Base-by-base conservation (phyloP, 1,140 invertebrate genomes). In the Chrysoperla carnea region DNA sequence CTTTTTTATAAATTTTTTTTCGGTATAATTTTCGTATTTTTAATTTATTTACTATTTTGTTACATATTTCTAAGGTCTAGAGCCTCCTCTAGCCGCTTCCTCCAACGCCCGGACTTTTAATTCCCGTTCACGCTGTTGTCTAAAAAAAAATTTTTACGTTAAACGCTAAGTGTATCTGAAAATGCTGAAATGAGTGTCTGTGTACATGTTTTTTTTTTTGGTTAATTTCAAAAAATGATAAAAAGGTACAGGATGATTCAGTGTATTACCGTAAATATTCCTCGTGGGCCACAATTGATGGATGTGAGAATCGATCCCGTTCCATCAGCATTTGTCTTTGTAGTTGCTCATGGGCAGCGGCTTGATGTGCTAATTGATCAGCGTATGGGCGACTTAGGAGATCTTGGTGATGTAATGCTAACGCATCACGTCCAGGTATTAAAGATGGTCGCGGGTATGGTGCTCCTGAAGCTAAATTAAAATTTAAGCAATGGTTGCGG, bases 291-390 rank as follows among this genome's bases (percentile, higher is more conserved):
- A 79, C 67, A 35, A 79, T 60, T 6, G 72, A 70, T 11, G 74
- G 73, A 41, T 78, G 79, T 45, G 68, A 71, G 53, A 75, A 77
- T 39, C 81, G 66, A 50, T 86, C 82, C 27, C 84, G 68, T 58
- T 90, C 85, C 60, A 90, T 57, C 64, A 91, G 66, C 53, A 89
- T 68, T 52, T 90, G 84, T 47, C 86, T 69, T 59, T 90, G 84
- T 17, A 89, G 59, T 52, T 88, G 84, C 59, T 90, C 85, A 52
- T 89, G 84, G 42, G 84, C 80, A 17, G 75, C 76, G 57, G 65
- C 76, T 67, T 83, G 80, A 60, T 84, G 81, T 39, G 79, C 82
- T 35, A 88, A 66, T 60, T 85, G 84, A 53, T 88, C 85, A 11
- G 82, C 78, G 57, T 85, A 90, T 13, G 71, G 81, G 62, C 83